Evolutionary conservation across 1,140 invertebrate species (phyloP).

Genomic region (Orchesella cincta): DNA sequence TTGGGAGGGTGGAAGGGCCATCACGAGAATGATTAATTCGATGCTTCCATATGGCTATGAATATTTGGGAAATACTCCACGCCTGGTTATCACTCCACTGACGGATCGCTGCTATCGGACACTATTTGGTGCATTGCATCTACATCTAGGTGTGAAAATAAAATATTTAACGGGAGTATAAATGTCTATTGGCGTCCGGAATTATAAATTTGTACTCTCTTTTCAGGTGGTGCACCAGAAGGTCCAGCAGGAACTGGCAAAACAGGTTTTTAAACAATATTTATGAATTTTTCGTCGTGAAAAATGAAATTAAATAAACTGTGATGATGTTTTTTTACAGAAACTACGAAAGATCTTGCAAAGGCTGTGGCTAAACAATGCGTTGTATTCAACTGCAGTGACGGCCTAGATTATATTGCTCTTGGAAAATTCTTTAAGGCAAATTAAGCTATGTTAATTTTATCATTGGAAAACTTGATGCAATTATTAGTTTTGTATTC

Average conservation of each 20-base stretch:
- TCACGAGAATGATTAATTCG: constrained; percentile 89
- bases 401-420: constrained; percentile 87
- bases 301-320: too few species aligned
- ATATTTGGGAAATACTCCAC: constrained; percentile 84
- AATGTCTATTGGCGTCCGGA: too few species aligned
- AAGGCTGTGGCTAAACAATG: constrained; percentile 95
- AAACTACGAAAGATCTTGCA: constrained; percentile 93
- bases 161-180: too few species aligned
- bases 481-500: constrained; percentile 16
- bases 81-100: constrained; percentile 83
- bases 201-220: too few species aligned
- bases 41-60: constrained; percentile 90
- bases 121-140: constrained; percentile 83
- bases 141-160: constrained; percentile 64
- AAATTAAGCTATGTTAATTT: constrained; percentile 35
- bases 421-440: constrained; percentile 94
- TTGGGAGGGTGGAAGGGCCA: constrained; percentile 76
- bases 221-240: constrained; percentile 76
- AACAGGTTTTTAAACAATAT: too few species aligned
- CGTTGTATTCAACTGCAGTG: constrained; percentile 95
- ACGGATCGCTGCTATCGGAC: constrained; percentile 92
- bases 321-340: too few species aligned
- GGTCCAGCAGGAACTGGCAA: constrained; percentile 95
- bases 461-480: not conserved
- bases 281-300: too few species aligned